Evolutionary conservation across 2,888 invertebrate genomes (phyloP).

Genomic region (Corythucha ciliata): DNA sequence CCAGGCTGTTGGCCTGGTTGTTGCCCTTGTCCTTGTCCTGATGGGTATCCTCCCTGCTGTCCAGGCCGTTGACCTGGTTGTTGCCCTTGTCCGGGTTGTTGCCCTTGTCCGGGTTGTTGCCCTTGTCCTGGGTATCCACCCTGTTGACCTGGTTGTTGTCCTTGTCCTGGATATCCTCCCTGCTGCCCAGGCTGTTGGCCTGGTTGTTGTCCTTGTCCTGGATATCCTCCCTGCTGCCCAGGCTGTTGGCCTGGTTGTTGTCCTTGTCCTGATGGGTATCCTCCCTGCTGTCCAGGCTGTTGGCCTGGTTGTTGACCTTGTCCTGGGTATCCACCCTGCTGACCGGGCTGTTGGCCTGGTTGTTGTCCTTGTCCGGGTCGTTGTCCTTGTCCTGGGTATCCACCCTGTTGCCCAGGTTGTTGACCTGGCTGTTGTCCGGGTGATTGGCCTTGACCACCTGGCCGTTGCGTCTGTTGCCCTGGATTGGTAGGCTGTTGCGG

Average conservation of each 20-base stretch:
- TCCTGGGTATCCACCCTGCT: conserved; percentile 12
- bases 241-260: conserved; percentile 19
- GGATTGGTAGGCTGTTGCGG: conserved; percentile 13
- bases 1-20: conserved; percentile 18
- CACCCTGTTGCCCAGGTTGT: conserved; percentile 2
- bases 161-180: conserved; percentile 10
- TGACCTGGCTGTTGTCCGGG: conserved; percentile 27
- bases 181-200: conserved; percentile 13
- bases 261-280: conserved; percentile 10
- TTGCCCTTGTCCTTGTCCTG: too few species aligned
- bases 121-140: conserved; percentile 6
- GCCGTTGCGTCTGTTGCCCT: conserved; percentile 7
- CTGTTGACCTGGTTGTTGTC: conserved; percentile 16
- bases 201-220: conserved; percentile 25
- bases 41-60: conserved; percentile 7
- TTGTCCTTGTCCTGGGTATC: conserved; percentile 13
- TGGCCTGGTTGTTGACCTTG: conserved; percentile 22
- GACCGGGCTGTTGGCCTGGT: conserved; percentile 19
- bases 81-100: conserved; percentile 22
- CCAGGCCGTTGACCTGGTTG: conserved; percentile 19
- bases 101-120: conserved; percentile 22
- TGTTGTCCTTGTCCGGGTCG: conserved; percentile 9
- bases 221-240: conserved; percentile 12
- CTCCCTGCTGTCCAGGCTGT: conserved; percentile 13
- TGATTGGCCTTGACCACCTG: conserved; percentile 5